phyloP scores from a whole-genome alignment of 2,113 vertebrate species.

The Menidia beryllina region DNA sequence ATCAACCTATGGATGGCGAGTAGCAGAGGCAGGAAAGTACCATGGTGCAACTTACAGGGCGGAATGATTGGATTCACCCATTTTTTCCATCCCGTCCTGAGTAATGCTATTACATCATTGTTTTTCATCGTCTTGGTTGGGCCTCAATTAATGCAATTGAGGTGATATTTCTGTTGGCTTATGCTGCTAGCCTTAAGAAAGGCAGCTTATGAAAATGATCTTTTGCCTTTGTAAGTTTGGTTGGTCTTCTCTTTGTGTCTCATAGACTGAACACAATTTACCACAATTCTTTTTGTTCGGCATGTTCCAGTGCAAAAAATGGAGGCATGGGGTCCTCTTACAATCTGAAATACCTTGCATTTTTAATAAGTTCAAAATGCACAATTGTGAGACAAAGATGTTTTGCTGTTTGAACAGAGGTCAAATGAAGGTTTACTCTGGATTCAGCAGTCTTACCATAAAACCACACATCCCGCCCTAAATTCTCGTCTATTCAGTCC shows the following conservation, averaged over 20 bases:
- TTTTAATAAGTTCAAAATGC: neutral
- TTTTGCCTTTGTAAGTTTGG: conserved; percentile 57
- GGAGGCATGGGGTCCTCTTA: neutral
- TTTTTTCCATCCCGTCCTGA: conserved; percentile 42
- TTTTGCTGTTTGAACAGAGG: no score
- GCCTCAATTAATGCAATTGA: conserved; percentile 86
- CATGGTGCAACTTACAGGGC: conserved; percentile 40
- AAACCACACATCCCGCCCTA: no score
- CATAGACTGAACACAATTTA: conserved; percentile 54
- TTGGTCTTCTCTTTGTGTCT: conserved; percentile 54
- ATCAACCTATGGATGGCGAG: conserved; percentile 41
- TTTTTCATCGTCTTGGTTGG: conserved; percentile 57
- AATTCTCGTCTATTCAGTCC: no score
- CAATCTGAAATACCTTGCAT: conserved; percentile 19
- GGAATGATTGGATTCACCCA: conserved; percentile 56
- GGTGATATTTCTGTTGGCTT: conserved; percentile 90
- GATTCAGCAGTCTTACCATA: no score
- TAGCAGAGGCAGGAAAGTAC: conserved; percentile 35
- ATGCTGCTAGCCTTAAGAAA: conserved; percentile 81
- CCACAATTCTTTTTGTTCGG: conserved; percentile 61
- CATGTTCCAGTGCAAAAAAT: conserved; percentile 5
- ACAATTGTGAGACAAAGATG: no score
- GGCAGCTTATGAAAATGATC: conserved; percentile 88
- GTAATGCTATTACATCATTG: conserved; percentile 66
- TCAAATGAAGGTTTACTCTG: no score